Evolutionary conservation across 2,113 vertebrate species (phyloP).

Genomic region (Todiramphus chloris): DNA sequence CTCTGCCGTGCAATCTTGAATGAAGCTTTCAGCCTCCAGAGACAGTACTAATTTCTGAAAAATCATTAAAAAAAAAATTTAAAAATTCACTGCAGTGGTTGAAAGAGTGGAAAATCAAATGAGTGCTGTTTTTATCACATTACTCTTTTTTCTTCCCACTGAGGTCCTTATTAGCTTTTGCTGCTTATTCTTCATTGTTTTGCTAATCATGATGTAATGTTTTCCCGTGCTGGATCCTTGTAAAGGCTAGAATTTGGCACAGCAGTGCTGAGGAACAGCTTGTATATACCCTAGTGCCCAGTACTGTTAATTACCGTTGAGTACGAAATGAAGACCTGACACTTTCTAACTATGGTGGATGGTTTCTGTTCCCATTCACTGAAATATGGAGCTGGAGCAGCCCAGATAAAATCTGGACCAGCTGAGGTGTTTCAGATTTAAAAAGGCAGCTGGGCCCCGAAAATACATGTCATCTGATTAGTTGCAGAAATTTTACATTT

Average conservation of each 20-base stretch:
- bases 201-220: neutral
- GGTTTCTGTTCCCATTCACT: neutral
- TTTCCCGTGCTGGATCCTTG: neutral
- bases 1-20: neutral
- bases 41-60: neutral
- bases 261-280: conserved; percentile 1
- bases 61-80: neutral
- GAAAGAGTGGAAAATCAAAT: neutral
- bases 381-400: neutral
- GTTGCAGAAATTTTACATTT: conserved; percentile 21
- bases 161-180: neutral
- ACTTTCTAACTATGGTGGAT: neutral
- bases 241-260: conserved; percentile 20
- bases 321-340: neutral
- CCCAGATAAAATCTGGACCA: neutral
- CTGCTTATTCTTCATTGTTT: conserved; percentile 33
- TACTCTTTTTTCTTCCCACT: neutral
- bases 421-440: conserved; percentile 1
- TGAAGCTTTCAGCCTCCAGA: neutral
- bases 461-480: neutral
- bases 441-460: neutral
- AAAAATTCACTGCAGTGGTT: neutral
- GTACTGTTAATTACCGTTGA: neutral
- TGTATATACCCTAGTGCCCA: neutral
- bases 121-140: neutral